Evolutionary conservation across 2,113 vertebrate genomes (phyloP).

Genomic region (Balaeniceps rex): DNA sequence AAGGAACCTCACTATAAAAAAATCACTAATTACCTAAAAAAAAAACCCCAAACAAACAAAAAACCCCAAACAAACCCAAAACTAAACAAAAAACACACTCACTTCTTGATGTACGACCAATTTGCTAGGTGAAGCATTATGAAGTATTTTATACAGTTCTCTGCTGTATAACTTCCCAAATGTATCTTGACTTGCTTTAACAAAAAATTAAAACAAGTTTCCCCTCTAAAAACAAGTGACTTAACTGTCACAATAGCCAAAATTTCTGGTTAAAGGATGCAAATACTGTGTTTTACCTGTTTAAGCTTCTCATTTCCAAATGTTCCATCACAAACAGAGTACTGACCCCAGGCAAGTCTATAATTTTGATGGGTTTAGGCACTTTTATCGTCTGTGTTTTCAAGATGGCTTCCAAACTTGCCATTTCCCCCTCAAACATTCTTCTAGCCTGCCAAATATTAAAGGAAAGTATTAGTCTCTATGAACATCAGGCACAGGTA

Average conservation of each 20-base stretch:
- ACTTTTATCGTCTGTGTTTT: conserved; percentile 82
- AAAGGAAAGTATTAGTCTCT: not conserved
- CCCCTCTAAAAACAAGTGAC: not conserved
- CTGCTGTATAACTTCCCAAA: not conserved
- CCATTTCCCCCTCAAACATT: conserved; percentile 96
- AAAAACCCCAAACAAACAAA: not conserved
- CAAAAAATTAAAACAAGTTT: not conserved
- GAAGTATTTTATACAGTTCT: not conserved
- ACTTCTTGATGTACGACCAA: not conserved
- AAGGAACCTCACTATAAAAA: not conserved
- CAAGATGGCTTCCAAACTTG: conserved; percentile 85
- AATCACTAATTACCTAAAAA: not conserved
- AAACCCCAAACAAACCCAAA: not conserved
- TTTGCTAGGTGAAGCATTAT: not conserved
- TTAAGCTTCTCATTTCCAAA: conserved; percentile 86
- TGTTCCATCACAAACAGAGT: conserved; percentile 90
- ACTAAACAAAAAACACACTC: not conserved
- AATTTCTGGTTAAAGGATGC: not conserved
- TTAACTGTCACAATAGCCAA: not conserved
- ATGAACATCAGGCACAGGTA: not conserved
- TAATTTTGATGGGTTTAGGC: conserved; percentile 86
- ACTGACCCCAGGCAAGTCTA: conserved; percentile 78
- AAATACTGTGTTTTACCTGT: conserved; percentile 71
- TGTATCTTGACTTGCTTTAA: not conserved
- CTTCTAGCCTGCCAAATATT: conserved; percentile 77